Conservation (phyloP, 2,888 invertebrate genomes). For the Dexiosoma caninum region DNA sequence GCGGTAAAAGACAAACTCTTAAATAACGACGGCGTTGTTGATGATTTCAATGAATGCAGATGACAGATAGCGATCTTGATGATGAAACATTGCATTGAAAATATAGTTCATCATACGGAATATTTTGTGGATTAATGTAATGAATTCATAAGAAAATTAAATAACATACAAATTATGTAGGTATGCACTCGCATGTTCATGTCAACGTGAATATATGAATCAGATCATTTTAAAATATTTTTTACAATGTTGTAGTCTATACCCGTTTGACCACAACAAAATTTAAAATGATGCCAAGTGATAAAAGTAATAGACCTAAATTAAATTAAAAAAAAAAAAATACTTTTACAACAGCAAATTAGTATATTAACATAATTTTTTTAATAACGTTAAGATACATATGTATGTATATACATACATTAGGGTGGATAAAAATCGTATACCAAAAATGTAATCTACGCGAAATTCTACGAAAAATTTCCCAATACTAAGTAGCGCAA, state of each 20-base stretch:
- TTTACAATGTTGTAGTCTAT: constrained; percentile 5
- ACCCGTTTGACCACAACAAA: constrained; percentile 5
- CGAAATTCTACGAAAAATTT: too few relatives aligned
- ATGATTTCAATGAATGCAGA: background rate
- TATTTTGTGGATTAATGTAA: constrained; percentile 6
- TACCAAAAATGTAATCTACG: too few relatives aligned
- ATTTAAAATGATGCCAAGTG: constrained; percentile 32
- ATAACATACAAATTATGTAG: too few relatives aligned
- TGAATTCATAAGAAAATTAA: background rate
- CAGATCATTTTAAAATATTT: constrained; percentile 16
- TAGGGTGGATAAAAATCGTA: too few relatives aligned
- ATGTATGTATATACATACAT: too few relatives aligned
- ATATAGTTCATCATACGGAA: constrained; percentile 33
- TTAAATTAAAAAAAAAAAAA: too few relatives aligned
- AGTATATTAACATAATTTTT: constrained; percentile 23
- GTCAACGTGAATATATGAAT: background rate
- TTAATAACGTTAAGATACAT: constrained; percentile 14
- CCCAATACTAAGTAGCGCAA: too few relatives aligned
- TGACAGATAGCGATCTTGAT: constrained; percentile 13
- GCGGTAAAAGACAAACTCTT: background rate
- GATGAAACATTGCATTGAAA: constrained; percentile 22
- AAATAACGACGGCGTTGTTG: background rate
- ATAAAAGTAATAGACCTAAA: constrained; percentile 44
- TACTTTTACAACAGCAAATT: constrained; percentile 1
- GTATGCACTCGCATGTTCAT: too few relatives aligned